Evolutionary conservation across 1,140 invertebrate species (phyloP).

Genomic region (Drosophila insularis): DNA sequence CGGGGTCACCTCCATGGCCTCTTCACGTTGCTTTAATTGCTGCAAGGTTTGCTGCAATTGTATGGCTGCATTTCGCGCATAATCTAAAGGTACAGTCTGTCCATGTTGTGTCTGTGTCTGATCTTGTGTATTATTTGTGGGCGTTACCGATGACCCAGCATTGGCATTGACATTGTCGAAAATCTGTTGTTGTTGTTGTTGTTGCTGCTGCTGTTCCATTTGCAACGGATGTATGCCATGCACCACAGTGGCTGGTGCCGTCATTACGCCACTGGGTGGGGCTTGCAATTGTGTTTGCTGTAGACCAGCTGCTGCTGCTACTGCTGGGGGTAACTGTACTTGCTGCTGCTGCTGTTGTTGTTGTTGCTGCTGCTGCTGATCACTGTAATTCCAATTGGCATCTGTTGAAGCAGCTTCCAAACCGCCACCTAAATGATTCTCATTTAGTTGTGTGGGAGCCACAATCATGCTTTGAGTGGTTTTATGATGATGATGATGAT

Average conservation of each 20-base stretch:
- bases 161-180: slow-evolving; percentile 71
- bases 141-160: slow-evolving; percentile 45
- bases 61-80: slow-evolving; percentile 74
- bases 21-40: slow-evolving; percentile 72
- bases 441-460: slow-evolving; percentile 65
- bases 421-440: slow-evolving; percentile 56
- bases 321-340: background rate
- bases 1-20: slow-evolving; percentile 53
- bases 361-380: background rate
- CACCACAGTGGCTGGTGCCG: slow-evolving; percentile 74
- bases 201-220: slow-evolving; percentile 59
- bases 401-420: slow-evolving; percentile 67
- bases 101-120: slow-evolving; percentile 42
- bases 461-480: slow-evolving; percentile 81
- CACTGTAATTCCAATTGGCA: slow-evolving; percentile 76
- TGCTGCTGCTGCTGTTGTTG: slow-evolving; percentile 20
- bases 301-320: slow-evolving; percentile 20
- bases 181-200: slow-evolving; percentile 55
- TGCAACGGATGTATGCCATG: slow-evolving; percentile 77
- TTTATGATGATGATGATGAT: slow-evolving; percentile 49
- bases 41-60: slow-evolving; percentile 74
- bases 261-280: slow-evolving; percentile 71
- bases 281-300: slow-evolving; percentile 42
- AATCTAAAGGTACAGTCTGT: slow-evolving; percentile 64
- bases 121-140: slow-evolving; percentile 29